Base-by-base conservation (phyloP, 2,113 vertebrate genomes). In the Marcusenius ussheri region DNA sequence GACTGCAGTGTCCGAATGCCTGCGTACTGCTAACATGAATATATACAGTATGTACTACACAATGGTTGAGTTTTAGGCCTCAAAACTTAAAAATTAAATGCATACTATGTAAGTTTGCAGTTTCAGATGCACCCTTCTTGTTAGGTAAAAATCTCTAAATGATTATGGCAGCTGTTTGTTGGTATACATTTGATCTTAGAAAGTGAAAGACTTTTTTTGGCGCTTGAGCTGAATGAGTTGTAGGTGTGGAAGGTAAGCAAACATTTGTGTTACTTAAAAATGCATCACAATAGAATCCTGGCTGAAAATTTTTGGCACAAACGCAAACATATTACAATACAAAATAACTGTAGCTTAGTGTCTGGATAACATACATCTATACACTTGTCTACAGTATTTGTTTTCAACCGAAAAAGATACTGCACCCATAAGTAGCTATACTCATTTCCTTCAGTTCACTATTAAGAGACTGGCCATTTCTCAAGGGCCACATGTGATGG, bases 381-480 rank as follows among this genome's bases (percentile, higher is more conserved):
- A 80, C 74, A 35, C 15, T 42, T 19, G 35, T 80, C 13, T 42
- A 19, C 31, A 80, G 74, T 15, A 19, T 42, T 77, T 39, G 31
- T 66, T 39, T 15, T 80, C 74, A 80, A 42, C 74, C 17, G 80
- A 77, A 86, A 49, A 47, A 56, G 86, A 89, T 74, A 90, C 91
- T 89, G 85, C 77, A 58, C 58, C 87, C 88, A 58, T 86, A 91
- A 90, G 89, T 47, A 88, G 89, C 88, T 46, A 49, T 83, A 51
- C 35, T 89, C 74, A 83, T 89, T 56, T 50, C 58, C 90, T 91
- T 74, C 86, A 88, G 83, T 90, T 91, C 66, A 87, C 62, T 89
- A 90, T 90, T 89, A 77, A 46, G 49, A 91, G 90, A 90, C 83
- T 83, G 84, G 84, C 39, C 70, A 8, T 66, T 84, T 58, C 11